Evolutionary conservation across 2,797 vertebrate genomes (phyloP), one percentile per base, ranked within the genome.

Genomic region (Antrozous pallidus): DNA sequence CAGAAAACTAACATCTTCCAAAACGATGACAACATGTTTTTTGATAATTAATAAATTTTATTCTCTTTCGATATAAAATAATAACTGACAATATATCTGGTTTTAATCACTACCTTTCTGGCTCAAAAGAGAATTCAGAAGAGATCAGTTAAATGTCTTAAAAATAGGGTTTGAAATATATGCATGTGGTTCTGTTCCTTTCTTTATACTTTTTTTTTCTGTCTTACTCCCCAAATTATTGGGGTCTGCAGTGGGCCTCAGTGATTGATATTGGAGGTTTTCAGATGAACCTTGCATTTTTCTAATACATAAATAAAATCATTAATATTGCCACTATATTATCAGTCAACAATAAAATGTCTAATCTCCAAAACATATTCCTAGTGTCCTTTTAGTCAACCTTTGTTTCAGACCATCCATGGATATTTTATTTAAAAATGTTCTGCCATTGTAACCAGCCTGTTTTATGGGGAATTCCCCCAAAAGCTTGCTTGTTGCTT

Each of bases 91-190:
- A 88, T n/a, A 54, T 16, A 54, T 47, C 56, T 94, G 67, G 88
- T 16, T 83, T 89, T 93, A 79, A 80, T 81, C 28, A 79, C 2
- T 74, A 4, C 6, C 26, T 89, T 88, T 89, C 88, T 93, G 31
- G 42, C 63, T 93, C 56, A 92, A 92, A 58, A 73, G 56, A 94
- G 40, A 91, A 74, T 94, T 92, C 56, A 90, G 90, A 90, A 80
- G 73, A 86, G 20, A 81, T 88, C 18, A 54, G 31, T 75, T 90
- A 77, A 94, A 77, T 31, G 33, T 90, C 40, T 65, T 73, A 54
- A 63, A 56, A n/a, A 14, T 58, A 47, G 51, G 5, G 6, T 79
- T 63, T 74, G 63, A 75, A 78, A 11, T 65, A 3, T 67, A 14
- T 13, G 5, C 28, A n/a, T 89, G 22, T 77, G 24, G 1, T 82